These are phyloP conservation scores for Galaxea fascicularis DNA, from an alignment of 92 coral and sea anemone genomes.

Conservation along the genomic window DNA sequence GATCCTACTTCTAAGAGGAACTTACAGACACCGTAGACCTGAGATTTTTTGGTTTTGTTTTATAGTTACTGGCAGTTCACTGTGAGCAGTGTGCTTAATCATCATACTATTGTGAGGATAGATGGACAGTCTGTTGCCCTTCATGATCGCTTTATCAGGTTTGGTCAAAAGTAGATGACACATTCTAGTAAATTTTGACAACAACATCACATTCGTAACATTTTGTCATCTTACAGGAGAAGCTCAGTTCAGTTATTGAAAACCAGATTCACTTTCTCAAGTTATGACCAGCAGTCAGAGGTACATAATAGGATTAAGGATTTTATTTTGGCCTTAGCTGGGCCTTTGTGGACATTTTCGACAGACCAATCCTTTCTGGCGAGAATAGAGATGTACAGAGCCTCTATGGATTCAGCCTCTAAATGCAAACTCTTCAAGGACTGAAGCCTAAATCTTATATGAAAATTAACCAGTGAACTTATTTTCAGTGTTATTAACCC, in stretches of 20 bases:
- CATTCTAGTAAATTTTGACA: too few species aligned
- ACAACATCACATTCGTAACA: too few species aligned
- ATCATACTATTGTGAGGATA: conserved; percentile 51
- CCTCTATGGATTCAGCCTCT: too few species aligned
- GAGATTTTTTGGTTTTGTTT: neutral
- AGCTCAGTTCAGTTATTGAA: conserved; percentile 37
- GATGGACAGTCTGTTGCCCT: conserved; percentile 71
- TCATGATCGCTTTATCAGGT: conserved; percentile 70
- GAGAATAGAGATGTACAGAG: too few species aligned
- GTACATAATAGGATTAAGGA: too few species aligned
- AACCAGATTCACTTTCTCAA: conserved; percentile 32
- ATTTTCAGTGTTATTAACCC: too few species aligned
- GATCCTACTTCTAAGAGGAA: neutral
- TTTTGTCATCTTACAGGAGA: conserved; percentile 23
- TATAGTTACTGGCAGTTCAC: conserved; percentile 68
- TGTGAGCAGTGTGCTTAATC: neutral
- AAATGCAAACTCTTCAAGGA: too few species aligned
- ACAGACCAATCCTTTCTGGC: too few species aligned
- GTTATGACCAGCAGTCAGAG: neutral
- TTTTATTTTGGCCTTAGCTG: too few species aligned
- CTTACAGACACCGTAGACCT: conserved; percentile 5
- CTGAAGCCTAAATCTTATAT: too few species aligned
- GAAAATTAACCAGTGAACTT: too few species aligned
- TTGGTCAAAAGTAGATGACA: neutral
- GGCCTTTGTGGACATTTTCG: too few species aligned